These are phyloP conservation scores for Eumacrocentrus americanus DNA, from an alignment of 2,888 invertebrate species.

Conservation along the genomic window DNA sequence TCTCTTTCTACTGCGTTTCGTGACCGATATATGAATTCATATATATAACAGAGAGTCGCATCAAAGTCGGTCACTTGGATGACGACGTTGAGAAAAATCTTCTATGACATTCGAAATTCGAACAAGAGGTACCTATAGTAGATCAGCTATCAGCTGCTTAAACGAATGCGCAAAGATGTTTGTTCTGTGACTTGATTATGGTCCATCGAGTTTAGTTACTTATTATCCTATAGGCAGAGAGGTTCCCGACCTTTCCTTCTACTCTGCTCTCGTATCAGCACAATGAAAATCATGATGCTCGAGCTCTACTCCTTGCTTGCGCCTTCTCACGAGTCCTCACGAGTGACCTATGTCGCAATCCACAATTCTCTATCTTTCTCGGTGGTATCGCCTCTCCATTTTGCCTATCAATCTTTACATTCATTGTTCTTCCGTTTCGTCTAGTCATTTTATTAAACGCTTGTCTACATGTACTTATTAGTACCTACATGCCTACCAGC, in stretches of 20 bases:
- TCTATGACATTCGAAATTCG: too few relatives aligned
- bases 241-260: conserved; percentile 38
- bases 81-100: not conserved
- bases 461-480: too few relatives aligned
- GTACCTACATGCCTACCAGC: too few relatives aligned
- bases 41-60: not conserved
- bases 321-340: conserved; percentile 36
- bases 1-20: conserved; percentile 35
- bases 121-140: too few relatives aligned
- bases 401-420: conserved; percentile 4
- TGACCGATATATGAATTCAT: conserved; percentile 15
- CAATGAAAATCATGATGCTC: conserved; percentile 35
- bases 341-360: conserved; percentile 40
- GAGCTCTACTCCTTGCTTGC: conserved; percentile 29
- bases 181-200: not conserved
- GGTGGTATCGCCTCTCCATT: not conserved
- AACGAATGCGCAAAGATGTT: too few relatives aligned
- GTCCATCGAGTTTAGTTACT: not conserved
- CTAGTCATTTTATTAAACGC: not conserved
- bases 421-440: conserved; percentile 16
- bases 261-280: conserved; percentile 20
- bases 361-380: conserved; percentile 13
- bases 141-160: too few relatives aligned
- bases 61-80: not conserved
- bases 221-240: not conserved